A percentile compares a stretch with the other conserved stretches of the same genome.
These are phyloP conservation scores for Zygogramma bicolorata DNA, from an alignment of 2,888 invertebrate species.

Conservation along the genomic window DNA sequence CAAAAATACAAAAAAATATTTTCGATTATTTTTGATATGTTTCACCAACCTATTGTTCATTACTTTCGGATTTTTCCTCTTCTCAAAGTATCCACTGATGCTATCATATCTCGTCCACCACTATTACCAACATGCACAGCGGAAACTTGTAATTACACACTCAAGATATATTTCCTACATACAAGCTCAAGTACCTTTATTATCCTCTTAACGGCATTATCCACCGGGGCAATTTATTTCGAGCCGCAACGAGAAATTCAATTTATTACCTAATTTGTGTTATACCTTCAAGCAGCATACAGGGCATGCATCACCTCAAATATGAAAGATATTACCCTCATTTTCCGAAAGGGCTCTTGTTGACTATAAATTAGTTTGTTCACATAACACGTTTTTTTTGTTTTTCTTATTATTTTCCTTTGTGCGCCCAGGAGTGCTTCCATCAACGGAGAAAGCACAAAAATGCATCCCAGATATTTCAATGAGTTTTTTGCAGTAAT, in stretches of 20 bases:
- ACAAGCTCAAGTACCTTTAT: slow-evolving; percentile 6
- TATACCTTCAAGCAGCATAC: neutral
- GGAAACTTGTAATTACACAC: neutral
- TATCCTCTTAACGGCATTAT: slow-evolving; percentile 5
- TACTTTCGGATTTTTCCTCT: too few relatives aligned
- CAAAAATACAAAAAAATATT: too few relatives aligned
- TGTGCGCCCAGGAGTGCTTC: too few relatives aligned
- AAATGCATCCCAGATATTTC: too few relatives aligned
- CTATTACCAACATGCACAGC: neutral
- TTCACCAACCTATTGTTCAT: too few relatives aligned
- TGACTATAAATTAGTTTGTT: neutral
- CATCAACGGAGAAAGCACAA: too few relatives aligned
- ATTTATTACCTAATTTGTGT: slow-evolving; percentile 8
- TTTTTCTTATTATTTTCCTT: too few relatives aligned
- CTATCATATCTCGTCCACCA: neutral
- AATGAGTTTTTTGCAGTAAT: too few relatives aligned
- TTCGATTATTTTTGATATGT: too few relatives aligned
- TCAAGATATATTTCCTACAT: neutral
- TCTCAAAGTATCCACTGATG: neutral
- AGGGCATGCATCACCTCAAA: neutral
- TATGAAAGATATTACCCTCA: neutral
- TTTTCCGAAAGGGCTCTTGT: neutral
- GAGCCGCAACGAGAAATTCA: neutral
- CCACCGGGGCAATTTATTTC: slow-evolving; percentile 1
- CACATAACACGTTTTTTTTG: neutral